A percentile compares a stretch with the other conserved stretches of the same genome.
Conservation (phyloP, 2,113 vertebrate species). For the Phoenicopterus ruber region DNA sequence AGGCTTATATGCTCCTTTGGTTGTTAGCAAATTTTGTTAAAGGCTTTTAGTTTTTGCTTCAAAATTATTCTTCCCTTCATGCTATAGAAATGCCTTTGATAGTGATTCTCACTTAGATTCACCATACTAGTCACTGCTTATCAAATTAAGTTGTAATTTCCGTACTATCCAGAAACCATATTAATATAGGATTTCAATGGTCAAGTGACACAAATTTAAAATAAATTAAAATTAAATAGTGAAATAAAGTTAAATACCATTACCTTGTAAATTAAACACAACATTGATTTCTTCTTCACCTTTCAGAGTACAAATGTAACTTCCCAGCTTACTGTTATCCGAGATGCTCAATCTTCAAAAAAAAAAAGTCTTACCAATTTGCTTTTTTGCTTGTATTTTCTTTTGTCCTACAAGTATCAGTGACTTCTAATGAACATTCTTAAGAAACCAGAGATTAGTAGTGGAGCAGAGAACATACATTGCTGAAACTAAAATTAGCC, state of each 20-base stretch:
- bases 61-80: neutral
- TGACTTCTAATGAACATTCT: neutral
- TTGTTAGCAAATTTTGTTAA: neutral
- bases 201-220: neutral
- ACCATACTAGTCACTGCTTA: neutral
- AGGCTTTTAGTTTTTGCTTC: neutral
- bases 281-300: constrained; percentile 26
- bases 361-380: neutral
- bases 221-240: constrained; percentile 7
- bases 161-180: neutral
- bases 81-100: neutral
- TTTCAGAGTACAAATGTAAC: constrained; percentile 67
- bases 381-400: neutral
- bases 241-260: constrained; percentile 5
- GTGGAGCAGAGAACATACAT: neutral
- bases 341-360: constrained; percentile 49
- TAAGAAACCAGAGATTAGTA: neutral
- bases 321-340: constrained; percentile 51
- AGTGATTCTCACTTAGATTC: neutral
- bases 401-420: neutral
- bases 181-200: neutral
- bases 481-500: neutral
- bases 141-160: neutral
- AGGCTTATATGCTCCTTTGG: neutral
- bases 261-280: constrained; percentile 71